A percentile compares a stretch with the other conserved stretches of the same genome.
Evolutionary conservation across 2,888 invertebrate genomes (phyloP).

Genomic region (Chalcosyrphus nemorum): DNA sequence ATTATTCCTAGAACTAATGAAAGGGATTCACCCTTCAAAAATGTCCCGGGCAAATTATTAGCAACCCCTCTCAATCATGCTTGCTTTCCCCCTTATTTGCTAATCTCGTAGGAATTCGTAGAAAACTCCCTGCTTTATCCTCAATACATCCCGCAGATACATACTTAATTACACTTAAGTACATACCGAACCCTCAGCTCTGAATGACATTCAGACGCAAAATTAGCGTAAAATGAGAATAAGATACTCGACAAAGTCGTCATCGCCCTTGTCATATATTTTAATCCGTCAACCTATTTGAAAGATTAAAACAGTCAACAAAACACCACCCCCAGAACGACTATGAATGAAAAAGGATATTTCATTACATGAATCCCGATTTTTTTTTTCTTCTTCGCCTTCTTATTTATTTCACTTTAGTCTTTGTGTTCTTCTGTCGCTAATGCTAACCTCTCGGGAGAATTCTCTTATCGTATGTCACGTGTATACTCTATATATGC

Average conservation of each 20-base stretch:
- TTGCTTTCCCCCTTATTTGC: not conserved
- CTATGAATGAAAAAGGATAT: conserved; percentile 47
- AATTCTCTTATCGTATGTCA: conserved; percentile 52
- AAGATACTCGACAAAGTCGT: conserved; percentile 49
- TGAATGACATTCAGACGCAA: conserved; percentile 48
- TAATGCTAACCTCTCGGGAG: conserved; percentile 40
- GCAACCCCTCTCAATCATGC: conserved; percentile 18
- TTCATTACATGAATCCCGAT: conserved; percentile 32
- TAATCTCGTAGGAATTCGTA: conserved; percentile 36
- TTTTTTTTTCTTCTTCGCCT: conserved; percentile 3
- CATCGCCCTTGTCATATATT: conserved; percentile 40
- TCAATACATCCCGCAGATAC: conserved; percentile 15
- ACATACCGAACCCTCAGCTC: conserved; percentile 18
- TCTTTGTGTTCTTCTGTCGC: conserved; percentile 21
- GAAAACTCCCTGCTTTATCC: not conserved
- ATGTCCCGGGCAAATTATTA: not conserved
- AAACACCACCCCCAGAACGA: conserved; percentile 3
- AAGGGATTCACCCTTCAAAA: not conserved
- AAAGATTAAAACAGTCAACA: conserved; percentile 61
- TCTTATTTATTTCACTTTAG: conserved; percentile 21
- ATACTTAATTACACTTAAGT: conserved; percentile 51
- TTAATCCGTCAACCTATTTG: conserved; percentile 53
- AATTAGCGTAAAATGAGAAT: conserved; percentile 46
- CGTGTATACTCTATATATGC: not conserved
- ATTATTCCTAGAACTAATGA: not conserved